Percentiles rank a stretch among this genome's conserved stretches.
Conservation (phyloP, 2,797 vertebrate species). For the Erpetoichthys calabaricus region DNA sequence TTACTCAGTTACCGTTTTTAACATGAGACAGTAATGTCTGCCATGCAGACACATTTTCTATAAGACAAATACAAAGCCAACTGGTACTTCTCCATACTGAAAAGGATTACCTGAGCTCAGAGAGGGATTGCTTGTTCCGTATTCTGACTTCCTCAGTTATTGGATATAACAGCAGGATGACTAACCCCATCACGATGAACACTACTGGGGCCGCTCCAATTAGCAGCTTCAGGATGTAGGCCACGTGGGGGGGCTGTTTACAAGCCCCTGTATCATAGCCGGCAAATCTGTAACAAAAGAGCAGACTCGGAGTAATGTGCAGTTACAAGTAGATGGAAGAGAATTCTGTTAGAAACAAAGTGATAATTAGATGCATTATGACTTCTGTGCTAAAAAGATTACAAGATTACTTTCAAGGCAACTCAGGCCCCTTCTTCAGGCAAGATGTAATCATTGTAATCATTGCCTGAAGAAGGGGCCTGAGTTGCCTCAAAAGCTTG, state of each 20-base stretch:
- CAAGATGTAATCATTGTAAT: no score
- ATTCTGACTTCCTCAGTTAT: slow-evolving; percentile 64
- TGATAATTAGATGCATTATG: neutral
- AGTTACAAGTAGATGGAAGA: no score
- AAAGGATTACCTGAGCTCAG: slow-evolving; percentile 60
- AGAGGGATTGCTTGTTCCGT: slow-evolving; percentile 55
- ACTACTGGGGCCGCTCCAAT: slow-evolving; percentile 72
- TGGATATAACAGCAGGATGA: slow-evolving; percentile 74
- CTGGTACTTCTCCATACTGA: neutral
- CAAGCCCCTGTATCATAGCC: slow-evolving; percentile 77
- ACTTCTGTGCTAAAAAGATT: slow-evolving; percentile 3
- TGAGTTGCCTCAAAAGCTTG: no score
- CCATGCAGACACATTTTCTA: no score
- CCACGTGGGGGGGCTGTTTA: slow-evolving; percentile 62
- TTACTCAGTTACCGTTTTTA: no score
- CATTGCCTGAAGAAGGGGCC: no score
- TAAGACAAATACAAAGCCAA: no score
- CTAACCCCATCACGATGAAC: slow-evolving; percentile 70
- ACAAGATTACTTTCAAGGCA: slow-evolving; percentile 1
- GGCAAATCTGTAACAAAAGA: slow-evolving; percentile 54
- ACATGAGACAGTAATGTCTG: no score
- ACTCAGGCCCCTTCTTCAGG: no score
- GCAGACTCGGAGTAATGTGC: no score
- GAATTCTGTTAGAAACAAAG: neutral
- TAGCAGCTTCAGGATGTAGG: slow-evolving; percentile 76